A percentile compares a stretch with the other conserved stretches of the same genome.
Conservation (phyloP, 1,140 invertebrate genomes). For the Drosophila kurseongensis region DNA sequence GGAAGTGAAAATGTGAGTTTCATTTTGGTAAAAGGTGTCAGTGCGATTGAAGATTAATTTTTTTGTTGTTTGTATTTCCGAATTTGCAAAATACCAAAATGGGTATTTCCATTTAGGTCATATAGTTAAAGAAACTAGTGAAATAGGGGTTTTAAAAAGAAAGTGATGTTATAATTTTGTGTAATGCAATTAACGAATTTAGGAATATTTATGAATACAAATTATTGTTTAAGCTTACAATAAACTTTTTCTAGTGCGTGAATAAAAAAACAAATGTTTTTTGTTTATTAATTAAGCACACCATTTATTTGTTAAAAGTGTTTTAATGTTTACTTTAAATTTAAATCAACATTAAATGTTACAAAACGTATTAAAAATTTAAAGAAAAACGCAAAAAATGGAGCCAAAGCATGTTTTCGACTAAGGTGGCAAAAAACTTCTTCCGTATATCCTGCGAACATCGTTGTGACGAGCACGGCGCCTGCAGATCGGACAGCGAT, state of each 20-base stretch:
- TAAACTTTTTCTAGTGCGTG: too few relatives aligned
- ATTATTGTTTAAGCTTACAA: too few relatives aligned
- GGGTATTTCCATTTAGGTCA: too few relatives aligned
- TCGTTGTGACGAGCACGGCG: background rate
- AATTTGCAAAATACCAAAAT: background rate
- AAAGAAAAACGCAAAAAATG: background rate
- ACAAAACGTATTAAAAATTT: background rate
- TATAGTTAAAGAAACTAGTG: too few relatives aligned
- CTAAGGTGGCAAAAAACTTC: background rate
- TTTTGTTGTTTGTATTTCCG: background rate
- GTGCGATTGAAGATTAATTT: background rate
- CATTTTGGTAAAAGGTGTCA: slow-evolving; percentile 3
- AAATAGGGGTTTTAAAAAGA: too few relatives aligned
- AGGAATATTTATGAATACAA: too few relatives aligned
- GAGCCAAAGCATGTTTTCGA: background rate
- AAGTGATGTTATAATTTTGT: too few relatives aligned
- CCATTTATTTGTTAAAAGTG: background rate
- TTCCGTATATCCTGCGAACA: background rate
- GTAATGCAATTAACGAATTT: too few relatives aligned
- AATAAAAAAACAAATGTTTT: too few relatives aligned
- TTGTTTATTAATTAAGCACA: background rate
- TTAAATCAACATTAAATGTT: background rate
- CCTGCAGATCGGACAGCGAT: slow-evolving; percentile 1
- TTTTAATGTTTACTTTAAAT: slow-evolving; percentile 4
- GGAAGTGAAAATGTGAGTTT: slow-evolving; percentile 23